phyloP scores from a whole-genome alignment of 2,888 invertebrate species.

The Microplitis manilae region DNA sequence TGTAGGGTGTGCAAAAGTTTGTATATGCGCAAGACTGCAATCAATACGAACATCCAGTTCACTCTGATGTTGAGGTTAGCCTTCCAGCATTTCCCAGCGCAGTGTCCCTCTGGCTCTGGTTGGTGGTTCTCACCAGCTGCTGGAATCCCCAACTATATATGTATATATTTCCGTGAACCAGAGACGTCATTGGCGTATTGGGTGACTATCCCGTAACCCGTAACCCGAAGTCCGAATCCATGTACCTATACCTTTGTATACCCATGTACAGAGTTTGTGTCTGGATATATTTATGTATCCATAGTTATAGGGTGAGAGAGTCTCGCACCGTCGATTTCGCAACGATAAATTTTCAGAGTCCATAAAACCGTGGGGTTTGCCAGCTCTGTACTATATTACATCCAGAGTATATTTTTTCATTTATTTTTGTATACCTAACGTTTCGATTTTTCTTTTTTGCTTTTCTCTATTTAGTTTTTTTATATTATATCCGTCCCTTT shows the following conservation, averaged over 20 bases:
- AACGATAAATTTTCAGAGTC: constrained; percentile 51
- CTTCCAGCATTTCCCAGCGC: constrained; percentile 44
- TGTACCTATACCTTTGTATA: not conserved
- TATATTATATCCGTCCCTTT: no score
- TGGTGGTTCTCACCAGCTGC: constrained; percentile 29
- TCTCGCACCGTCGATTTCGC: constrained; percentile 42
- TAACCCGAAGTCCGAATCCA: no score
- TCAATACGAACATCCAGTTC: constrained; percentile 58
- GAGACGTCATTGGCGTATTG: constrained; percentile 19
- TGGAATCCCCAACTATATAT: constrained; percentile 13
- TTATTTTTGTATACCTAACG: not conserved
- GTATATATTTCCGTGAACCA: not conserved
- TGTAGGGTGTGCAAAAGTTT: constrained; percentile 1
- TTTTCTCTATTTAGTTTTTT: no score
- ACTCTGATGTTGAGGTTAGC: constrained; percentile 48
- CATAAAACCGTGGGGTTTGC: constrained; percentile 47
- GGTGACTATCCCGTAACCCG: not conserved
- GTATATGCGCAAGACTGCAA: constrained; percentile 50
- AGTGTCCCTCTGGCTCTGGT: constrained; percentile 44
- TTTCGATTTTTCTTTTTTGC: not conserved
- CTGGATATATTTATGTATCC: not conserved
- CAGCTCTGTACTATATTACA: constrained; percentile 5
- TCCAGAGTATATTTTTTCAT: not conserved
- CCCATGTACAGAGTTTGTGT: not conserved
- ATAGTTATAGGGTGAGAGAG: not conserved